Conservation (phyloP, 30 jellyfish, hydroid and myxozoan species). For the Turritopsis rubra region DNA sequence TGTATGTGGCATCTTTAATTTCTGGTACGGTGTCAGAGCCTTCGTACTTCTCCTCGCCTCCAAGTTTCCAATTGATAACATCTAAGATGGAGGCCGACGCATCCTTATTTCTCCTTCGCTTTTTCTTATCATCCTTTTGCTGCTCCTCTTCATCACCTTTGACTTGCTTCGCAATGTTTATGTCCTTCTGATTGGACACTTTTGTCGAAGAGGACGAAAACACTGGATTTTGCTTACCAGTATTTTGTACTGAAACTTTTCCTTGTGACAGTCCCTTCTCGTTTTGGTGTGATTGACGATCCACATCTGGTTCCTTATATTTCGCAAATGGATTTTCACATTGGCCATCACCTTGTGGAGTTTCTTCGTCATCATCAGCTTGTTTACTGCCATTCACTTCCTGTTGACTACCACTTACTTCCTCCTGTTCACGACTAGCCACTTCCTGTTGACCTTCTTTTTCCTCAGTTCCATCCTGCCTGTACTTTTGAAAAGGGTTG, state of each 20-base stretch:
- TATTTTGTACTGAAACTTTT: no score
- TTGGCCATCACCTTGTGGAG: background rate
- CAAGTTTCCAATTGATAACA: background rate
- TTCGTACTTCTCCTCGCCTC: background rate
- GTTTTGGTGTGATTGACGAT: background rate
- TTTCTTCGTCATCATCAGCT: background rate
- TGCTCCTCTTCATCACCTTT: background rate
- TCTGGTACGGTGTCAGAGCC: background rate
- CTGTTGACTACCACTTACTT: no score
- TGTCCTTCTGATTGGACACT: background rate
- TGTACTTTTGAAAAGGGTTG: background rate
- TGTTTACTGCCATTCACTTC: no score
- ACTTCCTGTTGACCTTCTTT: background rate
- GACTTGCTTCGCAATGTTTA: background rate
- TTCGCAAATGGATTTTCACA: background rate
- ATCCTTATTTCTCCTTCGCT: background rate
- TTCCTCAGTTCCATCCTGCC: background rate
- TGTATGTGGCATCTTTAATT: background rate
- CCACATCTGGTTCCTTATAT: background rate
- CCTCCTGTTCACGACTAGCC: no score
- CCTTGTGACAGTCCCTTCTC: no score
- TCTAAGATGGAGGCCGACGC: background rate
- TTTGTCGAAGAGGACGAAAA: background rate
- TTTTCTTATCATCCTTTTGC: background rate
- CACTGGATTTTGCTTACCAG: background rate